phyloP scores from a whole-genome alignment of 2,797 vertebrate species.

The Arvicola amphibius region DNA sequence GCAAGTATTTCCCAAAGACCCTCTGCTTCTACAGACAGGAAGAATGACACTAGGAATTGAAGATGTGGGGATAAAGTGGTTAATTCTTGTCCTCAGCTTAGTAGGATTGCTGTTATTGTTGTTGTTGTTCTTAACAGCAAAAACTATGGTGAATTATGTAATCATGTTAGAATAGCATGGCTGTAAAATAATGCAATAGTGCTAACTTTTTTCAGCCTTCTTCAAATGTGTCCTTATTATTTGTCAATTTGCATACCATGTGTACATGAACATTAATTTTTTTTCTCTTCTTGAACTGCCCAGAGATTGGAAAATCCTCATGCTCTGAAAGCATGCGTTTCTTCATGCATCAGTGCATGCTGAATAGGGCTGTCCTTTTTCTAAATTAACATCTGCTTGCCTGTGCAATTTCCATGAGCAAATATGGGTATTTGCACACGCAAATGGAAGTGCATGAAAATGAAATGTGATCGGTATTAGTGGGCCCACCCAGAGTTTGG shows the following conservation, averaged over 20 bases:
- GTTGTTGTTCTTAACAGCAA: neutral
- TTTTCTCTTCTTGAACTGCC: conserved; percentile 53
- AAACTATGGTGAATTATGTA: conserved; percentile 46
- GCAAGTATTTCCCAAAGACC: neutral
- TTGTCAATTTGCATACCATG: conserved; percentile 11
- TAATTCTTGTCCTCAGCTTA: conserved; percentile 44
- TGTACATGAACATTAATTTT: conserved; percentile 59
- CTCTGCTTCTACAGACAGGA: neutral
- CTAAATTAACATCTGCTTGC: conserved; percentile 77
- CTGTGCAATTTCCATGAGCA: conserved; percentile 84
- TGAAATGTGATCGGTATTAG: conserved; percentile 77
- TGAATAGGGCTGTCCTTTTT: conserved; percentile 72
- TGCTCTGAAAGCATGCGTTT: conserved; percentile 60
- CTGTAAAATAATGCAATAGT: conserved; percentile 6
- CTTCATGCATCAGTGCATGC: conserved; percentile 63
- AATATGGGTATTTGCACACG: conserved; percentile 83
- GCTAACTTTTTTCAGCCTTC: conserved; percentile 41
- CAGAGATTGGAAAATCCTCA: conserved; percentile 48
- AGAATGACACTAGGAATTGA: conserved; percentile 45
- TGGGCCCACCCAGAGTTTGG: conserved; percentile 55
- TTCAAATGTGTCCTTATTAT: conserved; percentile 32
- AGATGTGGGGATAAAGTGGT: conserved; percentile 30
- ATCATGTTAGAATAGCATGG: conserved; percentile 39
- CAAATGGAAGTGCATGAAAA: conserved; percentile 80
- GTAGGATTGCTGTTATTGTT: neutral